Base-by-base conservation (phyloP, 2,113 vertebrate species). In the Gymnorhina tibicen region DNA sequence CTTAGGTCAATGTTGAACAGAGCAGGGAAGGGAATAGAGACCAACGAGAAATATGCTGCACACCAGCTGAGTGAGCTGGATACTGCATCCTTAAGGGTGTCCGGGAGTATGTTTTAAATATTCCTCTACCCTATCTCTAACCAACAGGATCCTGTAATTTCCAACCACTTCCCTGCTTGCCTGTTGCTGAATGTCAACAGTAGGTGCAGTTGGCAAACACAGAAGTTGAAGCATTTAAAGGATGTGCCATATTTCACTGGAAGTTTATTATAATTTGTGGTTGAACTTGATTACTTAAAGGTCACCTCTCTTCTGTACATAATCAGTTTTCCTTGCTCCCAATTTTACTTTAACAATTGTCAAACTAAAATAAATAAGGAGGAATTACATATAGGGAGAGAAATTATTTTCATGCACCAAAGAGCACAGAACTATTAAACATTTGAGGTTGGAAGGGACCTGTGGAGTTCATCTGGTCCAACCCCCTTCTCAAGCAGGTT, bases 81-180 rank as follows among this genome's bases (percentile, higher is more conserved):
- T 70, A 30, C 35, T 72, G 44, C 0, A 0, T 53, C 59, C 35
- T 3, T 4, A 10, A 22, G 19, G 8, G 19, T 39, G 11, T 24
- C 30, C 0, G 1, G 52, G 33, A 32, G 6, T 6, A 22, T 35
- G 13, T 53, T 93, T 85, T 60, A 82, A 75, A 68, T 44, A 68
- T 26, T 82, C 21, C 26, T 76, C n/a, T 68, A 41, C 49, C 26
- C n/a, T 94, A 90, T 91, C 90, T 60, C 53, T 69, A 92, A 58
- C 58, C 66, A 73, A 73, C 88, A 93, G 46, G 63, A 72, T 83
- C 78, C 53, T 86, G 46, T 42, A 46, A 69, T 76, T 95, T 89
- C 62, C 62, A 90, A 15, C 79, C 62, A 83, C 75, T 96, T 94
- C 50, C 85, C 41, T 69, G 28, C 49, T 85, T 76, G 23, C 19